phyloP scores from a whole-genome alignment of 1,140 invertebrate genomes.

The Aphaenogaster floridana region DNA sequence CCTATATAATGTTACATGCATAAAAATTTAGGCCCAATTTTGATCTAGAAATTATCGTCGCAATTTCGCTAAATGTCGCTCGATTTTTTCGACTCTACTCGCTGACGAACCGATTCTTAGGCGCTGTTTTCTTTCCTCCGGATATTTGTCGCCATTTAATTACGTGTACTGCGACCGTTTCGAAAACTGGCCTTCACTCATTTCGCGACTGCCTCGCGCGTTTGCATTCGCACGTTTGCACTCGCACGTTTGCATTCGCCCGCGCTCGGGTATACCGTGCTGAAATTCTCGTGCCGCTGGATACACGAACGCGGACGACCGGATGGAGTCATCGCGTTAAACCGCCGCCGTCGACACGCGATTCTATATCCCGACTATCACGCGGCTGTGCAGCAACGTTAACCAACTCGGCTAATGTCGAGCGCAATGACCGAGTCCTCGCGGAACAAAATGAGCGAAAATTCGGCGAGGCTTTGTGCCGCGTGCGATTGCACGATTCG shows the following conservation, averaged over 20 bases:
- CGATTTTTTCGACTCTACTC: neutral
- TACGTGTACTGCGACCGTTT: neutral
- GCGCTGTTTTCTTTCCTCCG: neutral
- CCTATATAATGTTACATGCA: neutral
- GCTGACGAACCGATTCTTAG: neutral
- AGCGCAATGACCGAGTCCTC: neutral
- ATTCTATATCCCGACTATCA: conserved; percentile 18
- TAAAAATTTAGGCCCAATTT: neutral
- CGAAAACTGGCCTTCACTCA: conserved; percentile 49
- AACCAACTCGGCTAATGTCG: conserved; percentile 34
- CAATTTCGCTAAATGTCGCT: neutral
- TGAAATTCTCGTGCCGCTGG: conserved; percentile 54
- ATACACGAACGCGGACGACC: conserved; percentile 21
- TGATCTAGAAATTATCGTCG: neutral
- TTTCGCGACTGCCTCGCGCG: conserved; percentile 32
- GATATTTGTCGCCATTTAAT: conserved; percentile 14
- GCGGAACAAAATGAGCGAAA: conserved; percentile 23
- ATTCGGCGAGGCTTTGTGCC: conserved; percentile 5
- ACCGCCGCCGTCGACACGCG: conserved; percentile 49
- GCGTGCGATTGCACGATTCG: neutral
- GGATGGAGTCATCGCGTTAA: conserved; percentile 50
- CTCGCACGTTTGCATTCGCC: conserved; percentile 33
- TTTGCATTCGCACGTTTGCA: conserved; percentile 23
- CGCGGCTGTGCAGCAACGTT: conserved; percentile 18
- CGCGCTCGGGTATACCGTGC: neutral